phyloP scores from a whole-genome alignment of 2,888 invertebrate genomes.

The Lysandra coridon region DNA sequence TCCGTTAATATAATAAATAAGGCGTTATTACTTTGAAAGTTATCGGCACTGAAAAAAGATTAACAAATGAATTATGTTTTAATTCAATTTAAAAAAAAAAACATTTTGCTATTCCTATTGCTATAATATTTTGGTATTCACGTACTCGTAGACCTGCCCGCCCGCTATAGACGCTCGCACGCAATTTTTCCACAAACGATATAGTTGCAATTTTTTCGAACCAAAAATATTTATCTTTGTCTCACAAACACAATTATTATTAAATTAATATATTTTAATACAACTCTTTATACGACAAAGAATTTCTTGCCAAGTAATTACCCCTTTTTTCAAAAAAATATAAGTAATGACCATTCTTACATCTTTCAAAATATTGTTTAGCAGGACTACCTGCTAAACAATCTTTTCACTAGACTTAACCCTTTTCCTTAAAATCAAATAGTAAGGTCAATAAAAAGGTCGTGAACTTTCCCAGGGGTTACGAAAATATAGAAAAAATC shows the following conservation, averaged over 20 bases:
- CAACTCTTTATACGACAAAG: background rate
- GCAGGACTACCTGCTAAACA: background rate
- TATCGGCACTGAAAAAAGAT: no score
- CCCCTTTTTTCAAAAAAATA: background rate
- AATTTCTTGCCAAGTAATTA: background rate
- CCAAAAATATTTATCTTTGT: no score
- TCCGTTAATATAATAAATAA: background rate
- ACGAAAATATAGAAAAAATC: conserved; percentile 28
- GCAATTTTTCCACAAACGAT: no score
- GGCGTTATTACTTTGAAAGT: background rate
- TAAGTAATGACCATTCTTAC: background rate
- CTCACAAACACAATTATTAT: background rate
- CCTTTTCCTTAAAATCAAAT: conserved; percentile 5
- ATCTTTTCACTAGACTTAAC: background rate
- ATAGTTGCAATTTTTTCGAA: no score
- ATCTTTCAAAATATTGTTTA: background rate
- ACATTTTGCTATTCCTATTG: no score
- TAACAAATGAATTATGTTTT: no score
- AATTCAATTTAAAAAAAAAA: no score
- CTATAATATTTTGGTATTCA: no score
- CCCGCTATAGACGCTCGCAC: no score
- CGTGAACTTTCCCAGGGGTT: conserved; percentile 39
- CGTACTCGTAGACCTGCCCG: no score
- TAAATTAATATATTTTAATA: background rate
- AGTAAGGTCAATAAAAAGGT: conserved; percentile 34